Percentiles rank a stretch among this genome's conserved stretches.
Evolutionary conservation across 2,797 vertebrate genomes (phyloP).

Genomic region (Mormyrops boulengeri): DNA sequence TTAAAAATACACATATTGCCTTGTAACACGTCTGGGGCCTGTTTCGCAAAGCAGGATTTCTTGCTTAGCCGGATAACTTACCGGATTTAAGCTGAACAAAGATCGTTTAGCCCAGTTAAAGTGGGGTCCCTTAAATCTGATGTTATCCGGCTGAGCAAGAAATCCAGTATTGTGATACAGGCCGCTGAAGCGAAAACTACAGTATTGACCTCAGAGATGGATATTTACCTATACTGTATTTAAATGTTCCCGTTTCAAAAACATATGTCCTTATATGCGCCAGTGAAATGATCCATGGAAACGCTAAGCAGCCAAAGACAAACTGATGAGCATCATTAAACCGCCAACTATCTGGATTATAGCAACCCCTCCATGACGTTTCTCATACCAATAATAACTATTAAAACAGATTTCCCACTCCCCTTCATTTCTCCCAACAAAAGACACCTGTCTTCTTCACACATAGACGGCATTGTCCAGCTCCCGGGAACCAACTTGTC

Average conservation of each 20-base stretch:
- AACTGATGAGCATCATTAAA: slow-evolving; percentile 1
- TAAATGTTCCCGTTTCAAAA: neutral
- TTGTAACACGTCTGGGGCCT: neutral
- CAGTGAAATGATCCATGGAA: neutral
- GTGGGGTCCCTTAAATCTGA: neutral
- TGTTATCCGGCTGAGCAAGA: neutral
- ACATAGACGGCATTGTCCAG: slow-evolving; percentile 34
- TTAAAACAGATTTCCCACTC: neutral
- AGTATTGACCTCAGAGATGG: neutral
- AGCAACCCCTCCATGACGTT: neutral
- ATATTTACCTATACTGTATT: neutral
- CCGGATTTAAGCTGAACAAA: neutral
- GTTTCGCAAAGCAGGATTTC: neutral
- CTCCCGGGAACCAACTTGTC: slow-evolving; percentile 12
- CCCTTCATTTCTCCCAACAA: slow-evolving; percentile 19
- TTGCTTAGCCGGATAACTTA: neutral
- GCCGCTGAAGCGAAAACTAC: neutral
- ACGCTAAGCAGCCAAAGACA: neutral
- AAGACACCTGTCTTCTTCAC: slow-evolving; percentile 30
- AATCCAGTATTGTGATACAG: neutral
- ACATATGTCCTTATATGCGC: neutral
- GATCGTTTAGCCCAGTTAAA: neutral
- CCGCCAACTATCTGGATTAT: slow-evolving; percentile 11
- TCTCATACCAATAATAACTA: slow-evolving; percentile 9
- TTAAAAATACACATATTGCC: neutral